These are phyloP conservation scores for Neolamprologus kungweensis DNA, from an alignment of 2,113 vertebrate genomes.

Conservation along the genomic window DNA sequence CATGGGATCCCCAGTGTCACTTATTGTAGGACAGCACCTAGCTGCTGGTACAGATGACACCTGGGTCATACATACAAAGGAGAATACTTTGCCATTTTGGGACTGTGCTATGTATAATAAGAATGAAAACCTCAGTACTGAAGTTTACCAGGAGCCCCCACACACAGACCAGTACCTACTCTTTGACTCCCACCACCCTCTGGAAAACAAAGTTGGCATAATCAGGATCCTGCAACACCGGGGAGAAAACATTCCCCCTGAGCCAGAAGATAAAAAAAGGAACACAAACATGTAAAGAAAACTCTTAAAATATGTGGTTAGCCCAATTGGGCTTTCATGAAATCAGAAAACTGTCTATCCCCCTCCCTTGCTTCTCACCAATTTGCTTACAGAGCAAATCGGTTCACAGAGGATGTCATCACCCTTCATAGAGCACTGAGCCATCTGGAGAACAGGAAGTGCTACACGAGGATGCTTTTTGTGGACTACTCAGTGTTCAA, in stretches of 20 bases:
- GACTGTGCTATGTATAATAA: background rate
- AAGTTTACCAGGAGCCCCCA: background rate
- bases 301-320: background rate
- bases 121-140: background rate
- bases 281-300: background rate
- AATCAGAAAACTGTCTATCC: no score
- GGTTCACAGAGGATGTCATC: no score
- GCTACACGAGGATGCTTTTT: accelerated
- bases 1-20: background rate
- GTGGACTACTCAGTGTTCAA: no score
- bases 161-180: background rate
- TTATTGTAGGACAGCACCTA: background rate
- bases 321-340: no score
- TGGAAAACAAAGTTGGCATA: background rate
- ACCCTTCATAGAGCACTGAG: no score
- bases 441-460: no score
- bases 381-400: no score
- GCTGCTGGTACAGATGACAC: no score
- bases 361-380: no score
- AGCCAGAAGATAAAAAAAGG: background rate
- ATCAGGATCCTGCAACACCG: background rate
- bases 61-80: background rate
- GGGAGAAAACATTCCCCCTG: background rate
- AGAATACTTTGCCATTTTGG: background rate
- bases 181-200: background rate